A percentile compares a stretch with the other conserved stretches of the same genome.
These are phyloP conservation scores for Resseliella maxima DNA, from an alignment of 2,888 invertebrate genomes.

Conservation along the genomic window DNA sequence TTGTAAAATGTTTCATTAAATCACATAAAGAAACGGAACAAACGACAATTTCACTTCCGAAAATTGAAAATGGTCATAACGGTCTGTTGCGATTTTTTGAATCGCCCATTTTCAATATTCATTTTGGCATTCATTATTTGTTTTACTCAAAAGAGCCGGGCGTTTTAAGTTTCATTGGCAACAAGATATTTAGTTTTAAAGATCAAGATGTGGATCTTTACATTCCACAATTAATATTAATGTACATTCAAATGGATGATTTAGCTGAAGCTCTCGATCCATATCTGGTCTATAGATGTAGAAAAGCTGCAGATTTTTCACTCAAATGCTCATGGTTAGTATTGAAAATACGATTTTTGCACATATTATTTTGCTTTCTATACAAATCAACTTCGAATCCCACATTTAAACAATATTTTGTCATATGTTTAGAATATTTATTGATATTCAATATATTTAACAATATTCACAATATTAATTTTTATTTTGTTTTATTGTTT, in stretches of 20 bases:
- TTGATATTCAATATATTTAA: too few relatives aligned
- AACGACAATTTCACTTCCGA: conserved; percentile 57
- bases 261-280: conserved; percentile 93
- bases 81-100: conserved; percentile 83
- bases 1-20: conserved; percentile 66
- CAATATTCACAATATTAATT: too few relatives aligned
- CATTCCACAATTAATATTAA: conserved; percentile 95
- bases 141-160: conserved; percentile 99
- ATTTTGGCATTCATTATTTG: conserved; percentile 97
- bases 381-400: too few relatives aligned
- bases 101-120: conserved; percentile 97
- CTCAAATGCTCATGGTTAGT: conserved; percentile 96
- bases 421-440: too few relatives aligned
- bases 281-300: conserved; percentile 85
- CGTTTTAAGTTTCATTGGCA: conserved; percentile 96
- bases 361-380: too few relatives aligned
- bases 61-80: conserved; percentile 65
- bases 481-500: too few relatives aligned
- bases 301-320: conserved; percentile 95
- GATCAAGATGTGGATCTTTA: conserved; percentile 96
- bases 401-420: too few relatives aligned
- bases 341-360: too few relatives aligned
- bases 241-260: conserved; percentile 98
- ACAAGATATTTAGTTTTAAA: conserved; percentile 95
- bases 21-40: conserved; percentile 62